Conservation (phyloP, 2,888 invertebrate genomes). For the Ramazzottius varieornatus region DNA sequence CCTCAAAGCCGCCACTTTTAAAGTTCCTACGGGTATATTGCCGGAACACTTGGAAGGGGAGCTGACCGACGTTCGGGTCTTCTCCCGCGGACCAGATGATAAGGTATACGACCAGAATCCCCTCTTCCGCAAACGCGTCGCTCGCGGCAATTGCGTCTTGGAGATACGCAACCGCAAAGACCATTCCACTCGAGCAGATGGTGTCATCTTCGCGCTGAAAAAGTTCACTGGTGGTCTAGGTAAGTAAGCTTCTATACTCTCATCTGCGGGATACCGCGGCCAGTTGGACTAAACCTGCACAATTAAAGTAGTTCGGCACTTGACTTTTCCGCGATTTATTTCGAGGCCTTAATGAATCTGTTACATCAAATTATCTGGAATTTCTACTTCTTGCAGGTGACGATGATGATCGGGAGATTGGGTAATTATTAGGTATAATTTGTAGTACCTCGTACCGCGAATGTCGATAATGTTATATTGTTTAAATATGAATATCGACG, state of each 20-base stretch:
- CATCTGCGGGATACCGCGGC: too few species aligned
- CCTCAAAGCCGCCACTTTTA: not conserved
- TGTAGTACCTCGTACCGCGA: too few species aligned
- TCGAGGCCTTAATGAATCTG: too few species aligned
- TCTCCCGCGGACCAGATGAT: constrained; percentile 21
- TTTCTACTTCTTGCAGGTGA: too few species aligned
- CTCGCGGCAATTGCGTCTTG: constrained; percentile 24
- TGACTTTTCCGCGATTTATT: too few species aligned
- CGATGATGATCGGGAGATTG: constrained; percentile 23
- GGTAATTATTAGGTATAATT: too few species aligned
- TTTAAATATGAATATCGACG: too few species aligned
- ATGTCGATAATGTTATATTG: too few species aligned
- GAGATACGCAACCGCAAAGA: constrained; percentile 11
- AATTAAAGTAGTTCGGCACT: too few species aligned
- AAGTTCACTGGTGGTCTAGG: constrained; percentile 22
- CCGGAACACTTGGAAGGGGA: not conserved
- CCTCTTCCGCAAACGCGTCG: constrained; percentile 21
- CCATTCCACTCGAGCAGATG: constrained; percentile 11
- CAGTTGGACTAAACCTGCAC: too few species aligned
- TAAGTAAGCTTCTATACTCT: not conserved
- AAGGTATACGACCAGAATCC: constrained; percentile 19
- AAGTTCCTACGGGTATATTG: not conserved
- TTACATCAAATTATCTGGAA: too few species aligned
- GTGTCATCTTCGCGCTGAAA: constrained; percentile 22
- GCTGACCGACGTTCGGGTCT: not conserved